Conservation (phyloP, 1,140 invertebrate genomes). For the Bombus terrestris region DNA sequence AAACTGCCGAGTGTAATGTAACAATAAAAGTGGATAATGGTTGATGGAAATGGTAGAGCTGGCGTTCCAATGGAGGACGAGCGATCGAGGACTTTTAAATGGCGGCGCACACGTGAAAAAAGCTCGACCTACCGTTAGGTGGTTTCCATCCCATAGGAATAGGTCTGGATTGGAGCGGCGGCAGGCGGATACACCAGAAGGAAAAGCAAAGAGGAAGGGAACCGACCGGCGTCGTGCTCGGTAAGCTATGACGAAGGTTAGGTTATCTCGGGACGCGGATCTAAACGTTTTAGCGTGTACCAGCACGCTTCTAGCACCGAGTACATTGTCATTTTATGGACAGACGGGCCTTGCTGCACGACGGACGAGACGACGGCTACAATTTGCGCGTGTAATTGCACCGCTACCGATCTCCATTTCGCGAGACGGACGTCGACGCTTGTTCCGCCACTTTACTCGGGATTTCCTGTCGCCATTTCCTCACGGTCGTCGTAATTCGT, state of each 20-base stretch:
- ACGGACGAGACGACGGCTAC: constrained; percentile 58
- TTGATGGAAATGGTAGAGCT: background rate
- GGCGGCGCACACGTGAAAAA: background rate
- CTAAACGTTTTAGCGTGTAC: constrained; percentile 78
- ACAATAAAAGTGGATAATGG: background rate
- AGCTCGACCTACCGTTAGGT: constrained; percentile 13
- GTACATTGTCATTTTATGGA: constrained; percentile 76
- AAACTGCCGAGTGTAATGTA: background rate
- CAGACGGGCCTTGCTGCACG: constrained; percentile 53
- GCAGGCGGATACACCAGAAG: constrained; percentile 18
- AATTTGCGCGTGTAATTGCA: constrained; percentile 66
- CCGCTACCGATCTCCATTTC: constrained; percentile 60
- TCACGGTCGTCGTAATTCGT: background rate
- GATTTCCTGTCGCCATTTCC: background rate
- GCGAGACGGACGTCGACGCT: constrained; percentile 43
- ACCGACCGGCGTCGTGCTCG: constrained; percentile 77
- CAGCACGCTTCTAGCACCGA: constrained; percentile 45
- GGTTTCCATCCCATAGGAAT: constrained; percentile 21
- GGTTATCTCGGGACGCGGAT: constrained; percentile 77
- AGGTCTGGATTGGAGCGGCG: background rate
- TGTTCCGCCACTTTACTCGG: background rate
- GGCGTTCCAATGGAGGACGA: background rate
- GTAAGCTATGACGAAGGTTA: constrained; percentile 81
- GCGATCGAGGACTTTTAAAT: background rate
- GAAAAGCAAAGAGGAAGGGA: constrained; percentile 31